Evolutionary conservation across 2,113 vertebrate genomes (phyloP).

Genomic region (Forbesichthys papilliferus): DNA sequence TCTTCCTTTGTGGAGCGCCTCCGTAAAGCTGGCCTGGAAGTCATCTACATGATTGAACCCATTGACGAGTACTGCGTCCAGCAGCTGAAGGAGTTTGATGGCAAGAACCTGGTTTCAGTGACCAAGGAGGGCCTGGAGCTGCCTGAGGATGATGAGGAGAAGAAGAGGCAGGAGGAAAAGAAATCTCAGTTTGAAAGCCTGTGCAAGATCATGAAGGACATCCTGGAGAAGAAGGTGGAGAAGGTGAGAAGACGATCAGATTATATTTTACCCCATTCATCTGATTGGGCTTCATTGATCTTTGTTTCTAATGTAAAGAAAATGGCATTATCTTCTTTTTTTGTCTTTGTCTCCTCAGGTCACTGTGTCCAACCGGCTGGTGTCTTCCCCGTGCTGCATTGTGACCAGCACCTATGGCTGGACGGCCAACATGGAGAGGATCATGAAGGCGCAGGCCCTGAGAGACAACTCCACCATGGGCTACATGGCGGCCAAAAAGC

Average conservation of each 20-base stretch:
- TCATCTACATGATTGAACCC: conserved; percentile 84
- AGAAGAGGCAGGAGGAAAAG: conserved; percentile 80
- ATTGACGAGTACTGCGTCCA: conserved; percentile 84
- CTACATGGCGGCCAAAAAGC: conserved; percentile 85
- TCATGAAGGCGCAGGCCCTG: conserved; percentile 84
- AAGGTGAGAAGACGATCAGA: conserved; percentile 63
- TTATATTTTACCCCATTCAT: neutral
- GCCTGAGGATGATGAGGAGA: conserved; percentile 80
- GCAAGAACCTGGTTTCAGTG: conserved; percentile 80
- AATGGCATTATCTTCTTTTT: neutral
- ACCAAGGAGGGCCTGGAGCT: conserved; percentile 84
- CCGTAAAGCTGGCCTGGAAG: conserved; percentile 79
- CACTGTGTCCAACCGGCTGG: conserved; percentile 78
- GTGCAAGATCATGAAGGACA: conserved; percentile 85
- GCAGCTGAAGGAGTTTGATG: conserved; percentile 82
- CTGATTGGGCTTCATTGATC: neutral
- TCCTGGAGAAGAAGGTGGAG: conserved; percentile 83
- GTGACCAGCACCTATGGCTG: conserved; percentile 84
- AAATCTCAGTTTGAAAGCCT: conserved; percentile 79
- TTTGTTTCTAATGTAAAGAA: no score
- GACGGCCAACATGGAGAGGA: conserved; percentile 85
- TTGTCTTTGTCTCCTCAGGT: conserved; percentile 58
- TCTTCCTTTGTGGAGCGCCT: conserved; percentile 82
- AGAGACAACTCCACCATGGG: conserved; percentile 83
- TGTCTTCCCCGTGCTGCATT: conserved; percentile 81